Evolutionary conservation across 2,113 vertebrate genomes (phyloP), one percentile per base, ranked within the genome.

Genomic region (Philantomba maxwellii): DNA sequence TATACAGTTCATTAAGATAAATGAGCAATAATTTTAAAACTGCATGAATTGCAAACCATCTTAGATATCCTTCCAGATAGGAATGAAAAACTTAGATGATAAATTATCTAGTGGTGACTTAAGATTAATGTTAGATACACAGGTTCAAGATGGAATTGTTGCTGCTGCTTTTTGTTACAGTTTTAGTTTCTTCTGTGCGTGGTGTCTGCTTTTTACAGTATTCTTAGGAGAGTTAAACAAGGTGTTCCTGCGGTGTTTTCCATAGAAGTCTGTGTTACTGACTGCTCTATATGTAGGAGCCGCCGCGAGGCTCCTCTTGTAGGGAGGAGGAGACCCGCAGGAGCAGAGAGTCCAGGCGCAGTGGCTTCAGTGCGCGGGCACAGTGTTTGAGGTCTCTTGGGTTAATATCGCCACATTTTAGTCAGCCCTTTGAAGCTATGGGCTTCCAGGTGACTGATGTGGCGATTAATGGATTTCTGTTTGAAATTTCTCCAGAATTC

Each of bases 321-420:
- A 11, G 13, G 21, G 36, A 33, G 87, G 58, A n/a, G 47, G 45
- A 19, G 47, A 36, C 77, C 10, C 0, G 7, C 19, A 57, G 33
- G 45, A 3, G 47, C 47, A 75, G 47, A 39, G 58, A 47, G 51
- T 58, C 33, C 19, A 17, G 16, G 77, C 4, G 0, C 12, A n/a
- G 66, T 21, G 66, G 66, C n/a, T 12, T 36, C 66, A 70, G 66
- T 0, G 0, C 0, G 2, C 1, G 8, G n/a, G 62, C 64, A n/a
- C 66, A 33, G 30, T 33, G 15, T n/a, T 58, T 43, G 53, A 94
- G 87, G 75, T 77, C 33, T 81, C 2, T 84, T n/a, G 51, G 64
- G 26, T 84, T 90, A 75, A 43, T 84, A 19, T 0, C 4, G 23
- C 77, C 12, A 82, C 25, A 6, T 25, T 82, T 47, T 39, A 58